Evolutionary conservation across 2,888 invertebrate genomes (phyloP).

Genomic region (Cheilosia impressa): DNA sequence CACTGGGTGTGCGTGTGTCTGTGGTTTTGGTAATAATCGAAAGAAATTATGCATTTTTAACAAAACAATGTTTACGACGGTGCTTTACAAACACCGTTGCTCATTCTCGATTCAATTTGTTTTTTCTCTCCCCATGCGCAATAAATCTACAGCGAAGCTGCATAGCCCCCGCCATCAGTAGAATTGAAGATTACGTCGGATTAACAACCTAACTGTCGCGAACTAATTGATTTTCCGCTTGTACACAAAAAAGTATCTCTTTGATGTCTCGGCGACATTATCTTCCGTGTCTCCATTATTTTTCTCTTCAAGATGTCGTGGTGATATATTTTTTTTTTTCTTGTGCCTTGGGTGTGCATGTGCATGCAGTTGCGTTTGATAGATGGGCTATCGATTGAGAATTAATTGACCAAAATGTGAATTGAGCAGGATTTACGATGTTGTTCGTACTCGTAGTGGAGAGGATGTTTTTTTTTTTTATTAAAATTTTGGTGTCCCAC

Average conservation of each 20-base stretch:
- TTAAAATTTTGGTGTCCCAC: neutral
- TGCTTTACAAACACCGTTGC: constrained; percentile 29
- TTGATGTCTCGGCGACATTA: constrained; percentile 42
- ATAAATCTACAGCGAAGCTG: constrained; percentile 27
- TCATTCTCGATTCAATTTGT: neutral
- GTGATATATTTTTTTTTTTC: constrained; percentile 1
- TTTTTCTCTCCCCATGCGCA: neutral
- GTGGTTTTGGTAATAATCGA: constrained; percentile 14
- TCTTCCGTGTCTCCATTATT: constrained; percentile 46
- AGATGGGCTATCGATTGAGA: constrained; percentile 43
- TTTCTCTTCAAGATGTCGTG: constrained; percentile 33
- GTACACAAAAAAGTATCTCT: constrained; percentile 29
- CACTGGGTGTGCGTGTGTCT: constrained; percentile 2
- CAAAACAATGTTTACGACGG: constrained; percentile 40
- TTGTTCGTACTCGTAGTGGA: neutral
- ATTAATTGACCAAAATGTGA: constrained; percentile 44
- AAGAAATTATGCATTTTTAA: constrained; percentile 43
- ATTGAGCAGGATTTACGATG: constrained; percentile 35
- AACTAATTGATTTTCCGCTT: constrained; percentile 59
- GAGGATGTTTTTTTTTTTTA: neutral
- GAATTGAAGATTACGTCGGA: constrained; percentile 49
- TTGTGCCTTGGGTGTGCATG: neutral
- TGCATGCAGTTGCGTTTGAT: constrained; percentile 24
- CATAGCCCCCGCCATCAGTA: neutral
- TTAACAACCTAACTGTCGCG: constrained; percentile 46